Conservation (phyloP, 2,113 vertebrate genomes). For the Chloropsis cyanopogon region DNA sequence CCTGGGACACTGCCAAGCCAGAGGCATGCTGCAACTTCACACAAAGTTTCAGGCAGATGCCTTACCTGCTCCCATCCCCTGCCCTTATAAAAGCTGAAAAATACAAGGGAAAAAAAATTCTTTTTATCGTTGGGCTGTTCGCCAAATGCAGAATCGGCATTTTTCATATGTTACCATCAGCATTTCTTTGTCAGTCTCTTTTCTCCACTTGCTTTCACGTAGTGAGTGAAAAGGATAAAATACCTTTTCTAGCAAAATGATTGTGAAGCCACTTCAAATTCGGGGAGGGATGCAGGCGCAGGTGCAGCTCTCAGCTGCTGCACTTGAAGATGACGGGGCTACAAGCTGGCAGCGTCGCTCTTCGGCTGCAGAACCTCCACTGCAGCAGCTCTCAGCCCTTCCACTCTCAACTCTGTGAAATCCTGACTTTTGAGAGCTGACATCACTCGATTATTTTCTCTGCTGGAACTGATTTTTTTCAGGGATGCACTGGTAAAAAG, state of each 20-base stretch:
- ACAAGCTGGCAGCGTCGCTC: background rate
- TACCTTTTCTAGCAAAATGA: conserved; percentile 4
- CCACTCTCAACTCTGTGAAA: background rate
- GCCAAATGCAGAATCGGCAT: background rate
- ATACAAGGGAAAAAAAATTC: background rate
- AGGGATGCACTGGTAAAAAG: conserved; percentile 1
- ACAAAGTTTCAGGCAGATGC: background rate
- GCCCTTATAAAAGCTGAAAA: background rate
- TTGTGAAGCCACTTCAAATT: conserved; percentile 46
- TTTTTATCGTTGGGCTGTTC: background rate
- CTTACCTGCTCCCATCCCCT: background rate
- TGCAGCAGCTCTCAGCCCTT: background rate
- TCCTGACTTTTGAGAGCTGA: background rate
- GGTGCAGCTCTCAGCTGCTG: conserved; percentile 36
- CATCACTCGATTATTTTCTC: background rate
- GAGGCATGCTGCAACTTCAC: background rate
- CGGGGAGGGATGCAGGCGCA: background rate
- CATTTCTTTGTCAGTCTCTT: conserved; percentile 28
- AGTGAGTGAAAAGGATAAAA: background rate
- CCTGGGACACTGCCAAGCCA: background rate
- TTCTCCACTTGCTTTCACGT: background rate
- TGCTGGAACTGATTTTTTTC: background rate
- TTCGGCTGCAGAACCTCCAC: background rate
- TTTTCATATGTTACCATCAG: background rate
- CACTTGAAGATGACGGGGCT: background rate